Base-by-base conservation (phyloP, 2,888 invertebrate species). In the Bugulina stolonifera region DNA sequence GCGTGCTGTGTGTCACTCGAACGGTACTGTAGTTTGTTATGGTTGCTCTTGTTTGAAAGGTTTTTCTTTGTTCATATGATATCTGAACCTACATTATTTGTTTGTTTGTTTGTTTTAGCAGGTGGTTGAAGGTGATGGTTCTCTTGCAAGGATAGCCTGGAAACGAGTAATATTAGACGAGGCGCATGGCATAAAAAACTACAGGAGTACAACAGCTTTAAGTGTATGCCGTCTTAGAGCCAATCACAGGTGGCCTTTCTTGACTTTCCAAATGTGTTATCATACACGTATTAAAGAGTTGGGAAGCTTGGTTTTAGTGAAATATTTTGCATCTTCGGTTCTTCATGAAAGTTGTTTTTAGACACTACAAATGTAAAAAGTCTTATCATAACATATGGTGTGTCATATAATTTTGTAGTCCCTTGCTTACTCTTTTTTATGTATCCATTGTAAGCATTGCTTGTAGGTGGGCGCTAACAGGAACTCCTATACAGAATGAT, bases 401-500 rank as follows among this genome's bases (percentile, higher is more conserved):
- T n/a, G n/a, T n/a, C n/a, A n/a, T n/a, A n/a, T n/a, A n/a, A n/a
- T n/a, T n/a, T n/a, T n/a, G n/a, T n/a, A n/a, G n/a, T n/a, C n/a
- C n/a, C n/a, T n/a, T n/a, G n/a, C n/a, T n/a, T n/a, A n/a, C n/a
- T n/a, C n/a, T n/a, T n/a, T n/a, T n/a, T n/a, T n/a, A n/a, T n/a
- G n/a, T n/a, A n/a, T n/a, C n/a, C n/a, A n/a, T n/a, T n/a, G n/a
- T n/a, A n/a, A n/a, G n/a, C n/a, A n/a, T n/a, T n/a, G n/a, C 85
- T 73, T 86, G 88, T 0, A 89, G 93, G 18, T 94, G 93, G 93
- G 91, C 90, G 0, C 87, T 97, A 27, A 94, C 96, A 0, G 97
- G 97, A 34, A 96, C 96, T 0, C 97, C 97, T 0, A 91, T 98
- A 57, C 97, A 97, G 80, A 98, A 98, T 83, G 92, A 93, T 82